Base-by-base conservation (phyloP, 2,888 invertebrate species). In the Clistopyga incitator region DNA sequence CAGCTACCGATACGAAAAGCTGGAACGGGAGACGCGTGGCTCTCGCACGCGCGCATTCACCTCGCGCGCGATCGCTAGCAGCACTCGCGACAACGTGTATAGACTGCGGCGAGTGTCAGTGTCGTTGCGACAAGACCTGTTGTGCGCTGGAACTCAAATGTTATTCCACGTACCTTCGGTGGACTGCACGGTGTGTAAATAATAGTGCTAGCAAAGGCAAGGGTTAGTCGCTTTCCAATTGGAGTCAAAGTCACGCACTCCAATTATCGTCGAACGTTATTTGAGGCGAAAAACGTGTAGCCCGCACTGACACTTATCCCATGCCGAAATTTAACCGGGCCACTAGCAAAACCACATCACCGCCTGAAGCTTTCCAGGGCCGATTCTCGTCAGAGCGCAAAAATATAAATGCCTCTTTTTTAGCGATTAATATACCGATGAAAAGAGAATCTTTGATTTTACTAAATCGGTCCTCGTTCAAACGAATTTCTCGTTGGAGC, bases 151-250 rank as follows among this genome's bases (percentile, higher is more conserved):
- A 18, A 64, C 34, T 64, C 18, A 64, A 64, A 38, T 42, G 34
- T 61, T 34, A 61, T 61, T 61, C 59, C 59, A 34, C 59, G 59
- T 61, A 61, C 59, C 54, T 61, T 61, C 34, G 59, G 59, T 61
- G n/a, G 29, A 34, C 29, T 56, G 59, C 34, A 59, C 1, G 10
- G 54, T 61, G 34, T 38, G 61, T n/a, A 34, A 38, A 59, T 29
- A 59, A 38, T 13, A 61, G 61, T 61, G 34, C 34, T 38, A 61
- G 4, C 59, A 10, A 25, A 15, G 25, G 13, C 56, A 20, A 23
- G 25, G 13, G 23, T 25, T 59, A 29, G 29, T 18, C 15, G 29
- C 61, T 18, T 29, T 54, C 29, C 34, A 61, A n/a, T 34, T 11
- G 25, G 13, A 64, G 64, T 38, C 18, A 38, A 64, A 64, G 20